Evolutionary conservation across 2,888 invertebrate genomes (phyloP).

Genomic region (Pyrrhosoma nymphula): DNA sequence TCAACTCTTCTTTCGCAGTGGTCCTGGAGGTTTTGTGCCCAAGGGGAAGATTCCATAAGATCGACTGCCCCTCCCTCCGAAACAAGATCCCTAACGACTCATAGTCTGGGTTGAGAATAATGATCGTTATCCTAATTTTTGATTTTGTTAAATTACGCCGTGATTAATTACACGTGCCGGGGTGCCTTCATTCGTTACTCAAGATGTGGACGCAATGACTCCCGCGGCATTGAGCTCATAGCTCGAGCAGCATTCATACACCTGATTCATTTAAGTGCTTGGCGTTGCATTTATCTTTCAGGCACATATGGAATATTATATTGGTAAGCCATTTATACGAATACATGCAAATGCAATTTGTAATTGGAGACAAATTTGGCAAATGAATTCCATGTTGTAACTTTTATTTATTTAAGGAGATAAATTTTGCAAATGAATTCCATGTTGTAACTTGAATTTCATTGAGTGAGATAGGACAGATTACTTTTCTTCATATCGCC

Average conservation of each 20-base stretch:
- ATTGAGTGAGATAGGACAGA: too few relatives aligned
- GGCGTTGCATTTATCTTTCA: not conserved
- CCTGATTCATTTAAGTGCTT: not conserved
- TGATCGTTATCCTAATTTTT: not conserved
- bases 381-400: too few relatives aligned
- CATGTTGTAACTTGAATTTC: too few relatives aligned
- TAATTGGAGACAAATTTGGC: too few relatives aligned
- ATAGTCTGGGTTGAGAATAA: not conserved
- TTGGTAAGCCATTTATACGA: too few relatives aligned
- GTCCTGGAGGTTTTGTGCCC: not conserved
- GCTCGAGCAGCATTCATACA: not conserved
- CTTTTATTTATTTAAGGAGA: too few relatives aligned
- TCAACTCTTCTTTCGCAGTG: not conserved
- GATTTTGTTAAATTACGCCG: not conserved
- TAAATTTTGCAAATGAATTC: too few relatives aligned
- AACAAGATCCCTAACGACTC: conserved; percentile 2
- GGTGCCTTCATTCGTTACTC: not conserved
- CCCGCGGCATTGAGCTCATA: not conserved
- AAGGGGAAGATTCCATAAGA: not conserved
- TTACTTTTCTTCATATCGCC: too few relatives aligned
- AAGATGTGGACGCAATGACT: not conserved
- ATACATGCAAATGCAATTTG: too few relatives aligned
- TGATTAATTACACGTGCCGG: not conserved
- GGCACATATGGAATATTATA: too few relatives aligned
- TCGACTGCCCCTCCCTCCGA: not conserved